Evolutionary conservation across 2,888 invertebrate species (phyloP).

Genomic region (Odontothrips loti): DNA sequence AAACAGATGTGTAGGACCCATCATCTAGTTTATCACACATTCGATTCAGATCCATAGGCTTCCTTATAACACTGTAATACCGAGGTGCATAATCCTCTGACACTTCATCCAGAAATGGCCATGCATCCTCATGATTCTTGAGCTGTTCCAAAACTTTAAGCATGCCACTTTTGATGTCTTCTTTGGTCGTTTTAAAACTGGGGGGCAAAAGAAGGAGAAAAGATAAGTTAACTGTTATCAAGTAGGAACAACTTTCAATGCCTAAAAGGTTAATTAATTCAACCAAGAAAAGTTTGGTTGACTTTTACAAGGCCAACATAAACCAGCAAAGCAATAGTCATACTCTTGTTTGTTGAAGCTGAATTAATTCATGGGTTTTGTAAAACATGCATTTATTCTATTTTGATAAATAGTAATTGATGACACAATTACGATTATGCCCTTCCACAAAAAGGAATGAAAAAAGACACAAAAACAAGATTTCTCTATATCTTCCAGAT

Average conservation of each 20-base stretch:
- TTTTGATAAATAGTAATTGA: too few relatives aligned
- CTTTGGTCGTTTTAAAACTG: constrained; percentile 75
- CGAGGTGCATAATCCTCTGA: constrained; percentile 88
- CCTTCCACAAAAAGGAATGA: too few relatives aligned
- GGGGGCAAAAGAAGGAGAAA: constrained; percentile 37
- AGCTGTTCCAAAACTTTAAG: constrained; percentile 85
- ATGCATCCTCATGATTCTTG: constrained; percentile 84
- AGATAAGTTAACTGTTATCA: background rate
- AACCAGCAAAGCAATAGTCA: background rate
- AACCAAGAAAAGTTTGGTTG: background rate
- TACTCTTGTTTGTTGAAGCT: too few relatives aligned
- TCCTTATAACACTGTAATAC: constrained; percentile 57
- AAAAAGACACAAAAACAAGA: too few relatives aligned
- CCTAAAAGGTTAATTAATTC: background rate
- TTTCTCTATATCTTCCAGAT: too few relatives aligned
- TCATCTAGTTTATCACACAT: constrained; percentile 84
- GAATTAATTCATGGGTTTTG: too few relatives aligned
- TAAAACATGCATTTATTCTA: too few relatives aligned
- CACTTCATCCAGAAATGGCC: constrained; percentile 92
- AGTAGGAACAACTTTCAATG: background rate
- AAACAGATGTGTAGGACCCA: constrained; percentile 72
- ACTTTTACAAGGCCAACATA: background rate
- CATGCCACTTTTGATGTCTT: constrained; percentile 83
- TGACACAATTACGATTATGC: too few relatives aligned
- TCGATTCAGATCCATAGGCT: constrained; percentile 82